Conservation (phyloP, 2,888 invertebrate species). For the Alviniconcha strummeri region DNA sequence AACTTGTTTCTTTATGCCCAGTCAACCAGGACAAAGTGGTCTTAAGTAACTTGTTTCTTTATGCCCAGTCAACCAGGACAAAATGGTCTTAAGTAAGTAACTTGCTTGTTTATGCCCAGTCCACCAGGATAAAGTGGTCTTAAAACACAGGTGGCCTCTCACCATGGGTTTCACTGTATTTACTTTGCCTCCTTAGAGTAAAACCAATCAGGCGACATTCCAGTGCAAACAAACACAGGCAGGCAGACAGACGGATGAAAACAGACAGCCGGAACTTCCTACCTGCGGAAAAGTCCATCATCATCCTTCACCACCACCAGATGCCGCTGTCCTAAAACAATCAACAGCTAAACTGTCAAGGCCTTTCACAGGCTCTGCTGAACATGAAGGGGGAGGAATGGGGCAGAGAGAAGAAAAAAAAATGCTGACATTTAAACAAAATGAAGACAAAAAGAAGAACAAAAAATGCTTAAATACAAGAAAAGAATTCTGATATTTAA, state of each 20-base stretch:
- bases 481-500: too few relatives aligned
- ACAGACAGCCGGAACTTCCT: conserved; percentile 55
- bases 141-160: too few relatives aligned
- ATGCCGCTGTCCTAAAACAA: conserved; percentile 76
- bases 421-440: not conserved
- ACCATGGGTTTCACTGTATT: too few relatives aligned
- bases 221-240: not conserved
- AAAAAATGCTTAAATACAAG: not conserved
- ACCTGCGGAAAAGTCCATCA: conserved; percentile 71
- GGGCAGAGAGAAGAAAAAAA: not conserved
- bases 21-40: too few relatives aligned
- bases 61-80: too few relatives aligned
- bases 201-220: not conserved
- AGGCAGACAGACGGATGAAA: not conserved
- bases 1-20: too few relatives aligned
- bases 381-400: not conserved
- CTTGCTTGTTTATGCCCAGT: too few relatives aligned
- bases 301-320: conserved; percentile 77
- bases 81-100: too few relatives aligned
- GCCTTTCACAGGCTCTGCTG: not conserved
- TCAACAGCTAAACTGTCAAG: conserved; percentile 40
- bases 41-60: too few relatives aligned
- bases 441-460: not conserved
- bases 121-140: too few relatives aligned
- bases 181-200: too few relatives aligned